Evolutionary conservation across 2,113 vertebrate species (phyloP), one percentile per base, ranked within the genome.

Genomic region (Hemichromis elongatus): DNA sequence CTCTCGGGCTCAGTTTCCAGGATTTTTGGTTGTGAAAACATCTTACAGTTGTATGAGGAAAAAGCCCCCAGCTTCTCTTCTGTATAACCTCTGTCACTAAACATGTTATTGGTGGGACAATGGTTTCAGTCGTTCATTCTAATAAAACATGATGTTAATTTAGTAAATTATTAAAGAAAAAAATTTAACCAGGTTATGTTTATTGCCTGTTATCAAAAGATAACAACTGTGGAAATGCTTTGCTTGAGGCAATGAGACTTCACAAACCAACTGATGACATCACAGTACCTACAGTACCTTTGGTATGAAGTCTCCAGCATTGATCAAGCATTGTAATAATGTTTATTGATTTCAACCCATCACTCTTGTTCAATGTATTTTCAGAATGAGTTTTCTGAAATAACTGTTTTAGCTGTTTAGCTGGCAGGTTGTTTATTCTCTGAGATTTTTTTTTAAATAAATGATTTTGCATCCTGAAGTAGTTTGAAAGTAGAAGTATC

Each of bases 1-100:
- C 45, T 30, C 26, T 26, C 13, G 26, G 26, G 4, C 45, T 52
- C 45, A 52, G 26, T 75, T 75, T 75, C 18, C 18, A 75, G 26
- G 70, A 2, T 52, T 52, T 52, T 21, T 66, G 33, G 40, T 24
- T 21, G 35, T 21, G n/a, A 45, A 45, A 70, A 70, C 40, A 47
- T 47, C 68, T 73, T 73, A 28, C 42, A 50, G 40, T 6, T 70
- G 37, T 16, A 47, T 28, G 40, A 45, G 66, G 5, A 47, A 47
- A 73, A 45, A 3, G 16, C 2, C 0, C 37, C 26, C 9, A 10
- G 52, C 52, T 18, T 13, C 26, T 26, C 24, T 0, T 26, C 40
- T 47, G 14, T 47, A 7, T 73, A 40, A 73, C 40, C 40, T 47
- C 33, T 0, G 1, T 35, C 24, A 11, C 5, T 19, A 28, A 28